Percentiles rank a stretch among this genome's conserved stretches.
phyloP scores from a whole-genome alignment of 2,888 invertebrate species.

The Busseola fusca region DNA sequence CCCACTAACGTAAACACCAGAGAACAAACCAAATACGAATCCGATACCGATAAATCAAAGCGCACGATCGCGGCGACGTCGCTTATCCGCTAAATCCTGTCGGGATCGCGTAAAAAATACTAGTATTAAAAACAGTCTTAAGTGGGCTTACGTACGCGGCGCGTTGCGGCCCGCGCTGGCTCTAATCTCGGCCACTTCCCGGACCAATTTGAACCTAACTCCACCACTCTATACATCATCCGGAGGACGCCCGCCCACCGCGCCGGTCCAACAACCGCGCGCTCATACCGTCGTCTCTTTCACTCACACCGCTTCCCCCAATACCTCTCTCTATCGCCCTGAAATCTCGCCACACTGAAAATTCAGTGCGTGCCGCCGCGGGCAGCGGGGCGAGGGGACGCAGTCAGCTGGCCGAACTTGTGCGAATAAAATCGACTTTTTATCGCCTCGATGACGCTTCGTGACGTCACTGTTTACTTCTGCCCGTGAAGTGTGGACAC shows the following conservation, averaged over 20 bases:
- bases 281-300: constrained; percentile 75
- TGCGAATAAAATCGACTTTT: constrained; percentile 89
- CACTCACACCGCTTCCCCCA: constrained; percentile 57
- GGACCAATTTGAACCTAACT: constrained; percentile 93
- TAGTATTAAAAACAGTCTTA: constrained; percentile 93
- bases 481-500: constrained; percentile 77
- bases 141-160: constrained; percentile 91
- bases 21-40: constrained; percentile 83
- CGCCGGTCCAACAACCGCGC: constrained; percentile 74
- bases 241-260: constrained; percentile 87
- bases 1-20: constrained; percentile 88
- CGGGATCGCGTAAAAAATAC: constrained; percentile 90
- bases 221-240: constrained; percentile 93
- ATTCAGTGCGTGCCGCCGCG: constrained; percentile 79
- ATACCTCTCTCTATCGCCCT: constrained; percentile 74
- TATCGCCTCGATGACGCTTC: constrained; percentile 88
- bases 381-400: constrained; percentile 73
- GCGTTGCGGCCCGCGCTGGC: constrained; percentile 90
- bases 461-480: constrained; percentile 89
- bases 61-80: constrained; percentile 87
- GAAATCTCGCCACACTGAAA: constrained; percentile 85
- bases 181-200: constrained; percentile 93
- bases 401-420: constrained; percentile 89
- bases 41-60: constrained; percentile 89
- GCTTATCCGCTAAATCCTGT: constrained; percentile 89